Percentiles rank a stretch among this genome's conserved stretches.
Conservation (phyloP, 2,888 invertebrate genomes). For the Barypeithes pellucidus region DNA sequence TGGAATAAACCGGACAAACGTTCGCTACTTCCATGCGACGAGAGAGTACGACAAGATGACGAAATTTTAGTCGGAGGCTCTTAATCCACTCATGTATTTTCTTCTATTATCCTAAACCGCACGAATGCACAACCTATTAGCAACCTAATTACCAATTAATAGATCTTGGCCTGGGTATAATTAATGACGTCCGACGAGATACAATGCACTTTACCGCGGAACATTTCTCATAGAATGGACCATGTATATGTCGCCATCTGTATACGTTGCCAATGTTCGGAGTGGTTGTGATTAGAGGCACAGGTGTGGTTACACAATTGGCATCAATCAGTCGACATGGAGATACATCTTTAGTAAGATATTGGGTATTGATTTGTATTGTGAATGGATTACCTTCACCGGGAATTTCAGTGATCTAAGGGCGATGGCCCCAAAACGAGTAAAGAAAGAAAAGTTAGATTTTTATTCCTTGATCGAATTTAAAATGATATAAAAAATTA, state of each 20-base stretch:
- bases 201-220: conserved; percentile 41
- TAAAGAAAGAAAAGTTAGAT: no score
- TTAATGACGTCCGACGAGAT: conserved; percentile 38
- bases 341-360: conserved; percentile 33
- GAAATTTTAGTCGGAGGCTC: no score
- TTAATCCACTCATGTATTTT: background rate
- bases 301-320: conserved; percentile 56
- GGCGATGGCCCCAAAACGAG: background rate
- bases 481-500: no score
- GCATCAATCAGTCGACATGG: conserved; percentile 53
- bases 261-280: conserved; percentile 36
- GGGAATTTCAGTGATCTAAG: background rate
- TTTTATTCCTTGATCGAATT: no score
- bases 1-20: no score
- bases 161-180: conserved; percentile 36
- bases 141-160: conserved; percentile 27
- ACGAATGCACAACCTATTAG: conserved; percentile 19
- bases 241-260: conserved; percentile 42
- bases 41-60: no score
- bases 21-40: no score
- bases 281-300: conserved; percentile 46
- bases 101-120: background rate
- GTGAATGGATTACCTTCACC: conserved; percentile 1
- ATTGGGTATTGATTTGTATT: conserved; percentile 25
- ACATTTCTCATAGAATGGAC: conserved; percentile 40